Base-by-base conservation (phyloP, 1,140 invertebrate species). In the Halesus radiatus region DNA sequence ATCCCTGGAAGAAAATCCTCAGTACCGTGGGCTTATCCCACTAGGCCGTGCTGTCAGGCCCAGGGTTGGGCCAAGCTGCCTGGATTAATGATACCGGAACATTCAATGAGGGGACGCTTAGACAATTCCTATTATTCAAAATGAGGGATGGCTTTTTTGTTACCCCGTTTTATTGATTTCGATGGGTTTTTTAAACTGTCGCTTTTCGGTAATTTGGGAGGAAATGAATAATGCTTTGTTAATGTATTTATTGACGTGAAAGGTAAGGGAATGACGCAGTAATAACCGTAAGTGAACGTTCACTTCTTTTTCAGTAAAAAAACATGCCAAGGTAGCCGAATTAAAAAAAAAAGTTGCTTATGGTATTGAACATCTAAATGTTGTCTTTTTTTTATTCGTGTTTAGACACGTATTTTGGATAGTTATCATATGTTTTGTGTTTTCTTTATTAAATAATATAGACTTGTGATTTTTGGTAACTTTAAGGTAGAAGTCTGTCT, bases 81-180 rank as follows among this genome's bases (percentile, higher is more conserved):
- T 78, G 81, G 81, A 83, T 83, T 83, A 83, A 83, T 83, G 81
- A 80, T 83, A 66, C 79, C 75, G 72, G 81, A 62, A 77, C 52
- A 80, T 83, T 77, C 81, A 80, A 83, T 83, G 81, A 80, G 81
- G 74, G 78, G 70, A 75, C 64, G 45, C 81, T 70, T 74, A 82
- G 81, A 83, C 81, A 83, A 83, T 83, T 83, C 78, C 70, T 83
- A 83, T 83, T 83, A 83, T 83, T 82, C 81, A 82, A 82, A 82
- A 76, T 64, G 74, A 56, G 37, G 18, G 45, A 60, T 62, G 37
- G 58, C 58, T 37, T 77, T 77, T 77, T 77, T 79, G 64, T 58
- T 50, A 53, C 50, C 29, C 76, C 76, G 77, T 64, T 79, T 79
- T 77, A 77, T 77, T 77, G 76, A 77, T 77, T 77, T 53, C 56